Evolutionary conservation across 2,113 vertebrate genomes (phyloP), one percentile per base, ranked within the genome.

Genomic region (Protomyctophum bolini): DNA sequence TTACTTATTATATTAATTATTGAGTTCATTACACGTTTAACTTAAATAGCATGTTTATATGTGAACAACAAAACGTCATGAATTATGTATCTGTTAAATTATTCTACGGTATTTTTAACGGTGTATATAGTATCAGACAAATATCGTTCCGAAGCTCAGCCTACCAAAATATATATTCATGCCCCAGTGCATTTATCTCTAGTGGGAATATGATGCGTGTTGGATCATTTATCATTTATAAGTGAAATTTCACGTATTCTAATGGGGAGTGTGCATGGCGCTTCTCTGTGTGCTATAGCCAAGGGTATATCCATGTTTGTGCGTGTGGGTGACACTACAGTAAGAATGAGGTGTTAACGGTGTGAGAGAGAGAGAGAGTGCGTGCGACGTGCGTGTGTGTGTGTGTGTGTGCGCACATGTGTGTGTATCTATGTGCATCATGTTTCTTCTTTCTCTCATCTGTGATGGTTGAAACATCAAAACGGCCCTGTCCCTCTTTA

Each of bases 401-500:
- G 75, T 81, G 79, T 79, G 79, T 77, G 84, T 58, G 57, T 86
- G n/a, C n/a, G n/a, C n/a, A n/a, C n/a, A n/a, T n/a, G 84, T 28
- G 41, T 8, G 50, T 52, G 51, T 75, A 60, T 84, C 75, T 86
- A 74, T 83, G 81, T 86, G 75, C 80, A 72, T 81, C 80, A 81
- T 81, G 77, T 84, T 85, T 73, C 66, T 82, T 76, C 85, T 84
- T 78, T 73, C 73, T 89, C 90, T 90, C 87, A 87, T 88, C 87
- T 88, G 77, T 86, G 89, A 91, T 92, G 86, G 91, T 92, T 93
- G 90, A 92, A 93, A 93, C 91, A 92, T 93, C 91, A 93, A 90
- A 91, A 91, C 88, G 48, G 74, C 82, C 80, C 80, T 89, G 83
- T 90, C 83, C 86, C 87, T 86, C 86, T 90, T 89, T 94, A 87